Percentiles rank a stretch among this genome's conserved stretches.
Conservation (phyloP, 2,888 invertebrate genomes). For the Caenorhabditis sulstoni region DNA sequence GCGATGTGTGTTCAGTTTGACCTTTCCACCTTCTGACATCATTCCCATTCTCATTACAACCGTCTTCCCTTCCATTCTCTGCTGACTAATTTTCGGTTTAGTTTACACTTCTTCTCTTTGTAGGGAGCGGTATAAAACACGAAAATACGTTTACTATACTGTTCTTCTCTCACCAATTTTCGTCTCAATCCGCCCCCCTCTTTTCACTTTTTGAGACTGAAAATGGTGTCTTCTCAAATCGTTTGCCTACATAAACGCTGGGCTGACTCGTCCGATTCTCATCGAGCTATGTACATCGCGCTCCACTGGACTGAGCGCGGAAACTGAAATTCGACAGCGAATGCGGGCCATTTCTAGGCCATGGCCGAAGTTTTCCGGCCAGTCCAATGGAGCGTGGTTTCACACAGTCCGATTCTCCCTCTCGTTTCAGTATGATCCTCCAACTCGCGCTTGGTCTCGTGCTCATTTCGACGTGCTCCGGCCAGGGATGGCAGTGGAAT, state of each 20-base stretch:
- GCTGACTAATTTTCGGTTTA: conserved; percentile 25
- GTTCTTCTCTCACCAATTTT: no score
- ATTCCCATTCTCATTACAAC: background rate
- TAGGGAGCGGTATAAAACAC: background rate
- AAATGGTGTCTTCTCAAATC: no score
- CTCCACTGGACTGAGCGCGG: no score
- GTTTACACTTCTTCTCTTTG: conserved; percentile 15
- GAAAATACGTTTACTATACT: background rate
- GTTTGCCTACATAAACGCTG: no score
- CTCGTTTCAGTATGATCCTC: conserved; percentile 8
- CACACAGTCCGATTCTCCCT: no score
- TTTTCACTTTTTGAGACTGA: no score
- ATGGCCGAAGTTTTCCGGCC: no score
- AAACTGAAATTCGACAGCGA: no score
- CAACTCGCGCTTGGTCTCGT: conserved; percentile 21
- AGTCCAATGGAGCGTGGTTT: no score
- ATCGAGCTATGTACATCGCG: no score
- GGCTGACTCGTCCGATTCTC: no score
- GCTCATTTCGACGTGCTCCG: conserved; percentile 22
- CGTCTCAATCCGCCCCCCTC: background rate
- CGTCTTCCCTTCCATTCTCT: background rate
- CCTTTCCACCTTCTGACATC: conserved; percentile 40
- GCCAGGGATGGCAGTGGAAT: conserved; percentile 60
- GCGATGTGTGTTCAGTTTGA: background rate
- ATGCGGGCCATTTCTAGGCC: no score